Evolutionary conservation across 2,888 invertebrate species (phyloP).

Genomic region (Lasioglossum morio): DNA sequence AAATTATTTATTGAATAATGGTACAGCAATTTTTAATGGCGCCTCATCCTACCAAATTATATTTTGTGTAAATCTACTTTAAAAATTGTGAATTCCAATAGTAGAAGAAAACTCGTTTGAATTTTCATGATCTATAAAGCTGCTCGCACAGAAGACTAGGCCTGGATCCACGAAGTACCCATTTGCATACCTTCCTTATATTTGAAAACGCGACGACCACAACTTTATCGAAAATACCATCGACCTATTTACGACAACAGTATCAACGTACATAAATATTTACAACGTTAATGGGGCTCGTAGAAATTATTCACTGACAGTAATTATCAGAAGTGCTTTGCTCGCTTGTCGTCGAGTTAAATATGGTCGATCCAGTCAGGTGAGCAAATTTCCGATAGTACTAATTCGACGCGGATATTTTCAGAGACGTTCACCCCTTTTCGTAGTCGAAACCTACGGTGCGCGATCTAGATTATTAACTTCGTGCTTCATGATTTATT

Average conservation of each 20-base stretch:
- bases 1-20: too few species aligned
- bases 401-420: conserved; percentile 9
- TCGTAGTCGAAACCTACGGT: background rate
- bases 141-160: background rate
- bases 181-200: background rate
- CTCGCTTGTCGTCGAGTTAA: background rate
- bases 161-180: background rate
- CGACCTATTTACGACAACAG: background rate
- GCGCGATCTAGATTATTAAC: background rate
- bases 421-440: background rate
- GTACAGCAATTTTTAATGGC: too few species aligned
- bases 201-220: background rate
- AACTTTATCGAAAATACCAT: conserved; percentile 10
- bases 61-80: background rate
- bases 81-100: background rate
- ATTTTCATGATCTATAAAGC: background rate
- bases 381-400: background rate
- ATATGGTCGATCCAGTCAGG: background rate
- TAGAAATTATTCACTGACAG: background rate
- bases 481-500: background rate
- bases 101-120: background rate
- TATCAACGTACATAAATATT: conserved; percentile 9
- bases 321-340: background rate
- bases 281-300: conserved; percentile 16
- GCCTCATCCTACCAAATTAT: background rate